These are phyloP conservation scores for Melanotus villosus DNA, from an alignment of 2,888 invertebrate genomes.

Conservation along the genomic window DNA sequence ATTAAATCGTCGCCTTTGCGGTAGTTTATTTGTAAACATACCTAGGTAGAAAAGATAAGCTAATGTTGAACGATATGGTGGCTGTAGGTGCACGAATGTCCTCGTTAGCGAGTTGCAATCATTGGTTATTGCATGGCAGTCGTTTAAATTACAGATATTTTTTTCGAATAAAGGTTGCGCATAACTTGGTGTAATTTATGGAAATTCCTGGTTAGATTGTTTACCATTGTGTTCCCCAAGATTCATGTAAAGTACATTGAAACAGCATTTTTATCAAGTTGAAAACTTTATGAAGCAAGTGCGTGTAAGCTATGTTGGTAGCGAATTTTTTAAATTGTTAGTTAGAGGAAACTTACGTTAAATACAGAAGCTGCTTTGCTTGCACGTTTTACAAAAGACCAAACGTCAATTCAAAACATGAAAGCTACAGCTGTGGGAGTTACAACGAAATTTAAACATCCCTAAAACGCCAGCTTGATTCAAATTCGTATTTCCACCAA, in stretches of 20 bases:
- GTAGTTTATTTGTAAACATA: constrained; percentile 24
- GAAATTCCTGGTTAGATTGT: constrained; percentile 11
- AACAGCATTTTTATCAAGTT: too few species aligned
- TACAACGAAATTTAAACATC: too few species aligned
- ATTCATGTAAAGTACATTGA: not conserved
- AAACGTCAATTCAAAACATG: too few species aligned
- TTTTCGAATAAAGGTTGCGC: constrained; percentile 17
- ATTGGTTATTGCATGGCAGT: constrained; percentile 30
- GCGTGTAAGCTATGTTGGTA: too few species aligned
- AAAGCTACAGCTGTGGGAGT: too few species aligned
- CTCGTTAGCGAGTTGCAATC: constrained; percentile 37
- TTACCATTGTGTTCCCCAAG: not conserved
- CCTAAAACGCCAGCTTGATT: too few species aligned
- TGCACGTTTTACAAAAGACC: too few species aligned
- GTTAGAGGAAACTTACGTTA: too few species aligned
- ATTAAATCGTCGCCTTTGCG: constrained; percentile 6
- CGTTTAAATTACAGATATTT: constrained; percentile 27
- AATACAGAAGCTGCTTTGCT: too few species aligned
- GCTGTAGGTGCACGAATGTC: constrained; percentile 39
- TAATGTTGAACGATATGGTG: constrained; percentile 31
- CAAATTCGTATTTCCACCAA: too few species aligned
- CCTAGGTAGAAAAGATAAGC: constrained; percentile 20
- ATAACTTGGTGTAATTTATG: constrained; percentile 28
- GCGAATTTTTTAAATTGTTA: too few species aligned
- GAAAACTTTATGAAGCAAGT: too few species aligned